A percentile compares a stretch with the other conserved stretches of the same genome.
These are phyloP conservation scores for Ophion ellenae DNA, from an alignment of 2,888 invertebrate species.

Conservation along the genomic window DNA sequence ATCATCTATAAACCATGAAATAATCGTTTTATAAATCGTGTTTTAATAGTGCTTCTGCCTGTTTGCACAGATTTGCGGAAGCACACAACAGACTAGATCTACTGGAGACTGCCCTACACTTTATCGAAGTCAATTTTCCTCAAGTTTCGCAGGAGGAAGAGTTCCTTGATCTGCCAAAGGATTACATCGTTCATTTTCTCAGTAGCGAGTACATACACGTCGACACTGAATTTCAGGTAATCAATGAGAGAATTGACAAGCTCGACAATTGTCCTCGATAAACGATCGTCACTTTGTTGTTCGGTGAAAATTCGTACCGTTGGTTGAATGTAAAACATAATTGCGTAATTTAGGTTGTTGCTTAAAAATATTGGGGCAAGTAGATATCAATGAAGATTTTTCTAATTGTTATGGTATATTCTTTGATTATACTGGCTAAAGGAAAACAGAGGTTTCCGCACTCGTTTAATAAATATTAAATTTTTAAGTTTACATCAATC, in stretches of 20 bases:
- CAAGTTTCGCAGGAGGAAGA: constrained; percentile 93
- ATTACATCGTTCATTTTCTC: constrained; percentile 90
- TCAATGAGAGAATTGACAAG: background rate
- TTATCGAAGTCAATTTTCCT: constrained; percentile 94
- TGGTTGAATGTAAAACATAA: no score
- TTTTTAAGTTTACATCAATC: no score
- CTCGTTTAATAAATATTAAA: no score
- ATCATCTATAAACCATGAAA: no score
- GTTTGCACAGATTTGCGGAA: constrained; percentile 90
- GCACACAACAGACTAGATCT: constrained; percentile 93
- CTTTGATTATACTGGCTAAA: no score
- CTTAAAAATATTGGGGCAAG: no score
- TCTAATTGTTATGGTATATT: no score
- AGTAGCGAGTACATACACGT: constrained; percentile 94
- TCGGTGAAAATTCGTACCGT: no score
- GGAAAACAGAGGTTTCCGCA: no score
- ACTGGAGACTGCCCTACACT: constrained; percentile 91
- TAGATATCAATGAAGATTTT: no score
- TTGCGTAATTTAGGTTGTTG: no score
- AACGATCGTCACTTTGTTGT: no score
- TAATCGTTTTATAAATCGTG: background rate
- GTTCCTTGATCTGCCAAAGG: constrained; percentile 92
- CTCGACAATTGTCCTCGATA: background rate
- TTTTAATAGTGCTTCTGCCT: background rate
- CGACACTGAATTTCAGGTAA: constrained; percentile 94